Conservation (phyloP, 1,140 invertebrate species). For the Diorhabda carinulata region DNA sequence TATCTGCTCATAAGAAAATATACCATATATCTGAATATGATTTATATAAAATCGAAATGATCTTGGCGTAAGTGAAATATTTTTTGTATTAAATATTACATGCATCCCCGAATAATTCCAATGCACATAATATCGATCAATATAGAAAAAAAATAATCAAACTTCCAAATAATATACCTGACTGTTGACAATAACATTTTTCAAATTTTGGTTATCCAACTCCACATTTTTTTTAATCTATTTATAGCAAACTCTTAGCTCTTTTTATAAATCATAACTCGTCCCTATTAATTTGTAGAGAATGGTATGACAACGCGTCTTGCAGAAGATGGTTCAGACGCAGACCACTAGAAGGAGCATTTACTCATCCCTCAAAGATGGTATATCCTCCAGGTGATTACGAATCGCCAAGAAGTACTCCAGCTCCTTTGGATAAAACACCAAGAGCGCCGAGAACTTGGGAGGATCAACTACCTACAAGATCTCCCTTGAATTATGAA, state of each 20-base stretch:
- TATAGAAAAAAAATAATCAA: too few relatives aligned
- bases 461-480: conserved; percentile 68
- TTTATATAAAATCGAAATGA: conserved; percentile 17
- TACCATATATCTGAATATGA: conserved; percentile 20
- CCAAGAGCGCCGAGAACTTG: conserved; percentile 54
- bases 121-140: too few relatives aligned
- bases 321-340: conserved; percentile 82
- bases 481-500: conserved; percentile 78
- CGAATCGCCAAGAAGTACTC: conserved; percentile 72
- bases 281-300: conserved; percentile 52
- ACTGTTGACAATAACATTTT: too few relatives aligned
- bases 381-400: conserved; percentile 83
- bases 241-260: too few relatives aligned
- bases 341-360: conserved; percentile 73
- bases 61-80: conserved; percentile 13
- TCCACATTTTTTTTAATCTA: too few relatives aligned
- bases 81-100: neutral
- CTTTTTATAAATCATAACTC: too few relatives aligned
- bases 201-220: too few relatives aligned
- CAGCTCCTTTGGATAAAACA: conserved; percentile 47
- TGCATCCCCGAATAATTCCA: too few relatives aligned
- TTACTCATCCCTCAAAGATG: conserved; percentile 88
- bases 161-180: too few relatives aligned
- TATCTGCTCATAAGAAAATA: conserved; percentile 21
- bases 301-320: conserved; percentile 85